Evolutionary conservation across 2,888 invertebrate genomes (phyloP).

Genomic region (Oscheius myriophilus): DNA sequence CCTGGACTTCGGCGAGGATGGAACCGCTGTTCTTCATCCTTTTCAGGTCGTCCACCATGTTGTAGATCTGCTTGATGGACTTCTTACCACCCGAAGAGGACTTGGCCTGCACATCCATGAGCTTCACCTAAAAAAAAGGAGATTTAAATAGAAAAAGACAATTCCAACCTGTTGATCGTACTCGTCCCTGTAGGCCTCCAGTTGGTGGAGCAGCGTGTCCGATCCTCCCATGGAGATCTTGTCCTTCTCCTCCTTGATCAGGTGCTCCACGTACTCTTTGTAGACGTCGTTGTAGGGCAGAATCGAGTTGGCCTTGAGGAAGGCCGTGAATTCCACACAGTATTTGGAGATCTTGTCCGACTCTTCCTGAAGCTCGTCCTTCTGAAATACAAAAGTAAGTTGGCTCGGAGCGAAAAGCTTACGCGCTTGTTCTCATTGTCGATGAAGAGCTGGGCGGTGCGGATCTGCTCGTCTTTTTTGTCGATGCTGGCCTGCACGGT

Average conservation of each 20-base stretch:
- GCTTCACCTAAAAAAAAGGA: constrained; percentile 3
- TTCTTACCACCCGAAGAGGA: neutral
- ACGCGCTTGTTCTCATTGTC: constrained; percentile 12
- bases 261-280: constrained; percentile 32
- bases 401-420: neutral
- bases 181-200: constrained; percentile 4
- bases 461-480: neutral
- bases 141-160: neutral
- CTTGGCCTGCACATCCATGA: neutral
- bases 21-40: neutral
- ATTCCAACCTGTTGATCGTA: constrained; percentile 10
- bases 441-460: constrained; percentile 3
- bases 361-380: constrained; percentile 13
- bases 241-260: constrained; percentile 29
- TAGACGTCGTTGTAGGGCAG: constrained; percentile 37
- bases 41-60: constrained; percentile 14
- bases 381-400: neutral
- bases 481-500: neutral
- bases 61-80: constrained; percentile 5
- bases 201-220: neutral
- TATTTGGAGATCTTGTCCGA: constrained; percentile 1
- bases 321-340: constrained; percentile 19
- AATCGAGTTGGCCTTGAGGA: constrained; percentile 32
- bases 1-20: constrained; percentile 18
- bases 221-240: neutral